Conservation (phyloP, 2,113 vertebrate species). For the Zosterops borbonicus region DNA sequence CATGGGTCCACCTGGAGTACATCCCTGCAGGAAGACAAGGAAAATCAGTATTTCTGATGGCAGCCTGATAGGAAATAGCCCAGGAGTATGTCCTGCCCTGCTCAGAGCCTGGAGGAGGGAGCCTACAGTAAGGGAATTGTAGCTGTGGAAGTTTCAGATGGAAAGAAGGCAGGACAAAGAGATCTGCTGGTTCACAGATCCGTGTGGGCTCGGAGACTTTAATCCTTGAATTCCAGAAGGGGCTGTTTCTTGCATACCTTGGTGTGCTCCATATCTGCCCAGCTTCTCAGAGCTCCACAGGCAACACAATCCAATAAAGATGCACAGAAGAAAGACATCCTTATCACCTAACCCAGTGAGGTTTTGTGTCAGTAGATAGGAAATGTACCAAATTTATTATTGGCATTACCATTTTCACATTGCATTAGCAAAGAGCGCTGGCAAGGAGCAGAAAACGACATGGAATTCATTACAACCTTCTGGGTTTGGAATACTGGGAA, state of each 20-base stretch:
- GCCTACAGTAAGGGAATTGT: not conserved
- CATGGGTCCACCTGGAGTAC: not conserved
- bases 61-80: not conserved
- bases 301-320: not conserved
- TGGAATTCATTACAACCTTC: constrained; percentile 1
- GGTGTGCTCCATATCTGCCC: not conserved
- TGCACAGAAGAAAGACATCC: not conserved
- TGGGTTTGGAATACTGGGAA: not conserved
- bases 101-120: not conserved
- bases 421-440: not conserved
- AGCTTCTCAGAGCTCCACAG: not conserved
- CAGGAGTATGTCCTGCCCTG: not conserved
- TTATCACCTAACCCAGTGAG: not conserved
- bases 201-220: not conserved
- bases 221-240: not conserved
- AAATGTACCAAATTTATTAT: not conserved
- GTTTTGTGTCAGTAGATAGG: constrained; percentile 15
- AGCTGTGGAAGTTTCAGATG: not conserved
- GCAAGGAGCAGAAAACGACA: not conserved
- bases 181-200: not conserved
- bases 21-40: not conserved
- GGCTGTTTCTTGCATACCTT: not conserved
- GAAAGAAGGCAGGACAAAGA: not conserved
- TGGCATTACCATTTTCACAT: constrained; percentile 33
- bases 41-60: not conserved